phyloP scores from a whole-genome alignment of 2,797 vertebrate genomes.

The Lycodopsis pacificus region DNA sequence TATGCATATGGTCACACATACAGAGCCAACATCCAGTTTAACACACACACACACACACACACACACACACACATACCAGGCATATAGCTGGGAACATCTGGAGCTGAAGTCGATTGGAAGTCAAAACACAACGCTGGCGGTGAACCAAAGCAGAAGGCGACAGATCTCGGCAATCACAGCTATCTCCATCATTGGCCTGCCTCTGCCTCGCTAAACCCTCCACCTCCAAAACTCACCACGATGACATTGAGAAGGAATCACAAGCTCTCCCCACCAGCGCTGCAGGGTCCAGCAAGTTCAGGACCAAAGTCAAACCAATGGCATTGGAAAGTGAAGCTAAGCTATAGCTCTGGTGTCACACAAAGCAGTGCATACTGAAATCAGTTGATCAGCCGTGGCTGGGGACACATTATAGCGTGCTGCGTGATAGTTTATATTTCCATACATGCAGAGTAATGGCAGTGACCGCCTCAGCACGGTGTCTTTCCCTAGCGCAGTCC shows the following conservation, averaged over 20 bases:
- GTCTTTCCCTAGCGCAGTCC: background rate
- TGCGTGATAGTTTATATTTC: background rate
- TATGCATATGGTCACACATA: constrained; percentile 33
- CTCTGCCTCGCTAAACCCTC: constrained; percentile 37
- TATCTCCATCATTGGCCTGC: constrained; percentile 50
- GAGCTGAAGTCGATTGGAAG: constrained; percentile 78
- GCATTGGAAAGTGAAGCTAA: constrained; percentile 48
- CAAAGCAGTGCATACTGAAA: constrained; percentile 1
- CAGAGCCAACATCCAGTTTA: constrained; percentile 13
- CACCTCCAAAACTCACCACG: constrained; percentile 56
- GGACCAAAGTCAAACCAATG: constrained; percentile 63
- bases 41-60: constrained; percentile 10
- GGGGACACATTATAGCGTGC: background rate
- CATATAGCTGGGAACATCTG: constrained; percentile 81
- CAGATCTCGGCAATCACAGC: constrained; percentile 68
- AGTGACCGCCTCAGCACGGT: background rate
- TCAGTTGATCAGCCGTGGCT: background rate
- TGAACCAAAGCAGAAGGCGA: constrained; percentile 69
- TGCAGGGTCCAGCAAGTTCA: constrained; percentile 46
- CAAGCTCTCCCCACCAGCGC: constrained; percentile 41
- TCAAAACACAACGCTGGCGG: constrained; percentile 74
- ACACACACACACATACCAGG: constrained; percentile 41
- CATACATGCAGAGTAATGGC: background rate
- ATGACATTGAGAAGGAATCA: constrained; percentile 75
- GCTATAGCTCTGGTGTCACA: background rate